These are phyloP conservation scores for Macropodus opercularis DNA, from an alignment of 2,797 vertebrate species.

Conservation along the genomic window DNA sequence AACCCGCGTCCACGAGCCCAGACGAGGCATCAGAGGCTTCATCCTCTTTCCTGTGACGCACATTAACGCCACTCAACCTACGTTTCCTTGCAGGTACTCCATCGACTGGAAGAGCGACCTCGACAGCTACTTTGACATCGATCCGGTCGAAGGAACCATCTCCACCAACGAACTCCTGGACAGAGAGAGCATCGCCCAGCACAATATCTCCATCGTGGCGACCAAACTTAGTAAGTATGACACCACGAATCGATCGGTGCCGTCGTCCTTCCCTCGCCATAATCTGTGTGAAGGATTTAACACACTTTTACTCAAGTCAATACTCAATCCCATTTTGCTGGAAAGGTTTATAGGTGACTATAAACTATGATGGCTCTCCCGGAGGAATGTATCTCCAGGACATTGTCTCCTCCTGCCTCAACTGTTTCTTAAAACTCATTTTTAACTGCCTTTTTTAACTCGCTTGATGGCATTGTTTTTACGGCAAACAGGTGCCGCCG, in stretches of 20 bases:
- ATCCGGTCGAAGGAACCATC: slow-evolving; percentile 93
- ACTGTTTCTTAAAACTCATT: slow-evolving; percentile 65
- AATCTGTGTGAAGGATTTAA: slow-evolving; percentile 74
- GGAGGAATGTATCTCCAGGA: slow-evolving; percentile 63
- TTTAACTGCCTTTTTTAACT: slow-evolving; percentile 54
- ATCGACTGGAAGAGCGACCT: slow-evolving; percentile 94
- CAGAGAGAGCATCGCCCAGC: slow-evolving; percentile 91
- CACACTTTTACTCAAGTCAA: slow-evolving; percentile 69
- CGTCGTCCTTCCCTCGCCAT: slow-evolving; percentile 47
- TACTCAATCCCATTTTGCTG: slow-evolving; percentile 76
- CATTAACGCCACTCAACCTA: slow-evolving; percentile 60
- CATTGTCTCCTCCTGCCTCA: slow-evolving; percentile 59
- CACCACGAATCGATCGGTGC: slow-evolving; percentile 40
- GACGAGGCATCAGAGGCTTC: slow-evolving; percentile 44
- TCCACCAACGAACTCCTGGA: slow-evolving; percentile 94
- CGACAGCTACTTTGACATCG: slow-evolving; percentile 95
- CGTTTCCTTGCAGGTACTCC: slow-evolving; percentile 87
- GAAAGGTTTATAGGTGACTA: slow-evolving; percentile 72
- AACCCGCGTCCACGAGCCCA: slow-evolving; percentile 60
- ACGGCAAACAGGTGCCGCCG: no score
- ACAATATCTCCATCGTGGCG: slow-evolving; percentile 95
- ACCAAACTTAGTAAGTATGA: slow-evolving; percentile 98
- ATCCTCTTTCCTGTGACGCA: slow-evolving; percentile 42
- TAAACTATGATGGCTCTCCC: slow-evolving; percentile 73
- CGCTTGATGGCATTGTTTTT: slow-evolving; percentile 52